Percentiles rank a stretch among this genome's conserved stretches.
These are phyloP conservation scores for Okapia johnstoni DNA, from an alignment of 2,113 vertebrate genomes.

Conservation along the genomic window DNA sequence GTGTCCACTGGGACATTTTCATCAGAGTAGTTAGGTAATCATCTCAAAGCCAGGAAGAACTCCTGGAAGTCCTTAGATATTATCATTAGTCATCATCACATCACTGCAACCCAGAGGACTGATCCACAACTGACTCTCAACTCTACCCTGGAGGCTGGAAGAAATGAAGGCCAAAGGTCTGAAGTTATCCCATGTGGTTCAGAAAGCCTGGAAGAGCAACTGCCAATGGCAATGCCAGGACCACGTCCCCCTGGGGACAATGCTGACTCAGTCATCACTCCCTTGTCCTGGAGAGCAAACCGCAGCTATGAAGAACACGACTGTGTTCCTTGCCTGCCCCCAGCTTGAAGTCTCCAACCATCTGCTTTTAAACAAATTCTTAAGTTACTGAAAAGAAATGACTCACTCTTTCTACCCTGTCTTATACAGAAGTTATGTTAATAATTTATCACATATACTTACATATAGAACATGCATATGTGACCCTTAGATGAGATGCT, in stretches of 20 bases:
- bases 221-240: background rate
- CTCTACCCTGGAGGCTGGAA: background rate
- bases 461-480: background rate
- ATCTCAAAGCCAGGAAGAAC: background rate
- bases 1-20: background rate
- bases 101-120: background rate
- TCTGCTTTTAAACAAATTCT: background rate
- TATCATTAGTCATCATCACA: background rate
- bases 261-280: background rate
- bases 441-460: background rate
- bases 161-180: background rate
- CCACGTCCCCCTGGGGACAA: background rate
- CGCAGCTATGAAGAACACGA: fast-evolving
- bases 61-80: background rate
- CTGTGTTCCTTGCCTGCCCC: background rate
- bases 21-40: background rate
- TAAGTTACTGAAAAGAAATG: background rate
- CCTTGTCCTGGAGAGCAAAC: background rate
- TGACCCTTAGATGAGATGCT: background rate
- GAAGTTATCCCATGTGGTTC: background rate
- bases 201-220: background rate
- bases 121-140: background rate
- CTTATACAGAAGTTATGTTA: background rate
- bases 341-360: background rate
- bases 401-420: background rate